Conservation (phyloP, 2,113 vertebrate species). For the Hiodon tergisus region DNA sequence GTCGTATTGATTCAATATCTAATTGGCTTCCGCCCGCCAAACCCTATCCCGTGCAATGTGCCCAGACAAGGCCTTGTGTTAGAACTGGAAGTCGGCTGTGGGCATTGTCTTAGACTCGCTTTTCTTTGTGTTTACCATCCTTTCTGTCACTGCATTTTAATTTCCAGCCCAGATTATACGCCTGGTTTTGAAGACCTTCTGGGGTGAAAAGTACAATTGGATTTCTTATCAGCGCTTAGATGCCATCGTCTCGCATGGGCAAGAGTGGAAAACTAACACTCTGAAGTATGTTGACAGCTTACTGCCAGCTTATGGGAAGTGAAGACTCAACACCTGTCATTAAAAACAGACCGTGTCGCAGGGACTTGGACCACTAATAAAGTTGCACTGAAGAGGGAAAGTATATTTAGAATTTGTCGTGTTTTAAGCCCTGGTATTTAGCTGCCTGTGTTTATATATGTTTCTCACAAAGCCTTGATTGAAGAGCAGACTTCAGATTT, state of each 20-base stretch:
- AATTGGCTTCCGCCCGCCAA: background rate
- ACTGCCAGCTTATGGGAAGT: background rate
- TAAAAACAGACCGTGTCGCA: background rate
- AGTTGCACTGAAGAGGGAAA: background rate
- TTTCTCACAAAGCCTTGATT: too few species aligned
- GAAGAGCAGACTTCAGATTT: background rate
- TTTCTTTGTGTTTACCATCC: background rate
- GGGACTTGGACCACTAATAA: background rate
- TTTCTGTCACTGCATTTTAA: background rate
- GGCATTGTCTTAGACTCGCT: background rate
- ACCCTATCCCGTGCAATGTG: background rate
- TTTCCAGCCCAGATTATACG: background rate
- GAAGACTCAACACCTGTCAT: background rate
- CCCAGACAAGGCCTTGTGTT: background rate
- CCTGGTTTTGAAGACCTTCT: background rate
- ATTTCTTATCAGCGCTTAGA: constrained; percentile 7
- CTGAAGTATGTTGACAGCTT: background rate
- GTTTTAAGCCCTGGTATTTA: background rate
- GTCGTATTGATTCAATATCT: background rate
- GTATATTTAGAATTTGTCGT: background rate
- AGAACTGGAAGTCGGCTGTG: background rate
- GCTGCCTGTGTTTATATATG: background rate
- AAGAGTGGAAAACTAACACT: background rate
- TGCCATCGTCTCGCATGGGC: background rate
- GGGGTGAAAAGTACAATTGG: background rate